These are phyloP conservation scores for Agelas oroides DNA, from an alignment of 37 sponge, comb jelly and placozoan species.

Conservation along the genomic window DNA sequence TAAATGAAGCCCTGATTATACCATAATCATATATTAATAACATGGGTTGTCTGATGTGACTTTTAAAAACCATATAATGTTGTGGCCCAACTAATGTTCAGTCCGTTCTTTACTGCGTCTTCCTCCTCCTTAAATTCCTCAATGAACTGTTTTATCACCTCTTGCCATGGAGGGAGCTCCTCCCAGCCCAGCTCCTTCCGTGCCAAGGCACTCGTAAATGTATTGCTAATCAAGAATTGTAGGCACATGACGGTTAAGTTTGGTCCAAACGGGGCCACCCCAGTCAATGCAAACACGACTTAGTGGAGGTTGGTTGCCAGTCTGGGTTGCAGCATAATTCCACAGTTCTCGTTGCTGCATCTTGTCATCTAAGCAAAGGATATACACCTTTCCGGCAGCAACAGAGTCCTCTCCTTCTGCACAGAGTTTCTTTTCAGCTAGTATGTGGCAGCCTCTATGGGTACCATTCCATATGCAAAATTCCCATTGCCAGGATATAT, in stretches of 20 bases:
- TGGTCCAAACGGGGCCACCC: not conserved
- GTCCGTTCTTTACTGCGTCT: not conserved
- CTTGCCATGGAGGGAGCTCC: constrained; percentile 22
- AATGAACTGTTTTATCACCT: constrained; percentile 12
- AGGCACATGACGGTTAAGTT: not conserved
- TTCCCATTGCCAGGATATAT: not conserved
- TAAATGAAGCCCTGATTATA: too few species aligned
- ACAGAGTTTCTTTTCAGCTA: constrained; percentile 56
- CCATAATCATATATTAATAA: too few species aligned
- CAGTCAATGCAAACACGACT: constrained; percentile 24
- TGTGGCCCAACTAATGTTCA: too few species aligned
- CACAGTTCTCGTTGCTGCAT: not conserved
- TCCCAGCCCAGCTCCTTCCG: constrained; percentile 56
- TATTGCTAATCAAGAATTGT: not conserved
- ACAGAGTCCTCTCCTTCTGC: not conserved
- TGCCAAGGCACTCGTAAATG: constrained; percentile 25
- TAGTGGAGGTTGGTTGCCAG: too few species aligned
- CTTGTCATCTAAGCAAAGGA: not conserved
- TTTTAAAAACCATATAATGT: too few species aligned
- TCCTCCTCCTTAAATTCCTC: constrained; percentile 3
- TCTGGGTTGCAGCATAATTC: too few species aligned
- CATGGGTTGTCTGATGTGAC: too few species aligned
- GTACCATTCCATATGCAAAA: not conserved
- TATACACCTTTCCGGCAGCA: constrained; percentile 58
- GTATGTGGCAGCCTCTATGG: constrained; percentile 31